phyloP scores from a whole-genome alignment of 1,140 invertebrate genomes.

The Polypedilum pembai region DNA sequence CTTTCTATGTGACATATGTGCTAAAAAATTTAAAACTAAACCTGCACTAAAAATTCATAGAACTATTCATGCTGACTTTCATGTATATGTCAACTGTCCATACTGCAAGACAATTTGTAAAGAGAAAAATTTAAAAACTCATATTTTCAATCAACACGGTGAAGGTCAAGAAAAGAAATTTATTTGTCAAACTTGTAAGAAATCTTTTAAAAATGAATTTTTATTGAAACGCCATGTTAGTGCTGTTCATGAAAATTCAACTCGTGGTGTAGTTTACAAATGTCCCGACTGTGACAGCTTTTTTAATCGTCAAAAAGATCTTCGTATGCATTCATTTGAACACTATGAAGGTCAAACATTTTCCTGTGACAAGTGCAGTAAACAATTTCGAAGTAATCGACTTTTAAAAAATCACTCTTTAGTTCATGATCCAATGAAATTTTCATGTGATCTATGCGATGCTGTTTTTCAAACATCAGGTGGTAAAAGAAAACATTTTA shows the following conservation, averaged over 20 bases:
- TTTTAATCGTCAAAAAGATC: background rate
- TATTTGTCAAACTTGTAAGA: background rate
- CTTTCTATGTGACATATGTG: background rate
- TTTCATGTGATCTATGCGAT: background rate
- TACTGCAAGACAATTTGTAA: background rate
- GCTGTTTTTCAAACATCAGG: background rate
- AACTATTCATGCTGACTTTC: background rate
- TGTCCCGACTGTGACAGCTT: background rate
- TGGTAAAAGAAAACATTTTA: background rate
- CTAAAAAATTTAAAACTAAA: background rate
- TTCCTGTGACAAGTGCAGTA: background rate
- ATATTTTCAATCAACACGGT: background rate
- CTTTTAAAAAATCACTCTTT: background rate
- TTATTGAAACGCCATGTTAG: background rate
- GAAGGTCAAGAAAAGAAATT: background rate
- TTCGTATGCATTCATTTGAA: background rate
- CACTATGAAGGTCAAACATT: background rate
- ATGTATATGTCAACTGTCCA: background rate
- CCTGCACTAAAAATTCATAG: background rate
- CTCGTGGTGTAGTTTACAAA: background rate
- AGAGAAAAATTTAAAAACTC: background rate
- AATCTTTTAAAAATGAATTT: background rate
- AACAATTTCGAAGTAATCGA: background rate
- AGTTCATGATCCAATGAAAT: background rate
- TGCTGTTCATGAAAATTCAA: background rate